Evolutionary conservation across 2,888 invertebrate species (phyloP).

Genomic region (Meganola albula): DNA sequence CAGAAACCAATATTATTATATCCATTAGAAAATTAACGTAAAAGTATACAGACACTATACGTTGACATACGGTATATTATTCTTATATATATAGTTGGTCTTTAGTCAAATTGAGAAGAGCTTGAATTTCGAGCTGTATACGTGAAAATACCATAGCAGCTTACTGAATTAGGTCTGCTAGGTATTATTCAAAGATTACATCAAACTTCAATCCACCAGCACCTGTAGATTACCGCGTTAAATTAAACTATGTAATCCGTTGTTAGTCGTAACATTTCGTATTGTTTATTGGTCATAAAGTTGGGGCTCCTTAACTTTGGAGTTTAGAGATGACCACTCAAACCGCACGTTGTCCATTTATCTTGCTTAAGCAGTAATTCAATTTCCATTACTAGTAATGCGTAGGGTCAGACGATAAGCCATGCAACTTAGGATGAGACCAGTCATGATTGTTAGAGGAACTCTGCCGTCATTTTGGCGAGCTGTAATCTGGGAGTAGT

Average conservation of each 20-base stretch:
- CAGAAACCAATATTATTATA: too few relatives aligned
- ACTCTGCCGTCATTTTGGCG: slow-evolving; percentile 51
- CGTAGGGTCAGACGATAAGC: slow-evolving; percentile 54
- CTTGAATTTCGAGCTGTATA: too few relatives aligned
- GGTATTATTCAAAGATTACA: too few relatives aligned
- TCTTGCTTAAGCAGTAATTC: slow-evolving; percentile 62
- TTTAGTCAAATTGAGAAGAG: too few relatives aligned
- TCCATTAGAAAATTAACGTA: too few relatives aligned
- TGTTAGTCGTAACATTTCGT: slow-evolving; percentile 15
- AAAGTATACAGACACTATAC: too few relatives aligned
- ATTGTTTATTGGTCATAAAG: slow-evolving; percentile 28
- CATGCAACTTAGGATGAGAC: slow-evolving; percentile 39
- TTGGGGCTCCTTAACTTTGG: slow-evolving; percentile 34
- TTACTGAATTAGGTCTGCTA: too few relatives aligned
- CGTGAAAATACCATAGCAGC: too few relatives aligned
- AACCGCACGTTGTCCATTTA: slow-evolving; percentile 52
- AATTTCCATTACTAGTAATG: slow-evolving; percentile 63
- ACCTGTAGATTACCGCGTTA: too few relatives aligned
- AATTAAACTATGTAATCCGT: slow-evolving; percentile 4
- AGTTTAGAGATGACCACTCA: slow-evolving; percentile 27
- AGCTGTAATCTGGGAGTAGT: slow-evolving; percentile 45
- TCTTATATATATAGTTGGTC: too few relatives aligned
- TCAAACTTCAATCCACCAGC: too few relatives aligned
- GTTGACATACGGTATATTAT: too few relatives aligned
- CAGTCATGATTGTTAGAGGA: slow-evolving; percentile 48